Evolutionary conservation across 2,113 vertebrate genomes (phyloP).

Genomic region (Brachypodius melanocephalos): DNA sequence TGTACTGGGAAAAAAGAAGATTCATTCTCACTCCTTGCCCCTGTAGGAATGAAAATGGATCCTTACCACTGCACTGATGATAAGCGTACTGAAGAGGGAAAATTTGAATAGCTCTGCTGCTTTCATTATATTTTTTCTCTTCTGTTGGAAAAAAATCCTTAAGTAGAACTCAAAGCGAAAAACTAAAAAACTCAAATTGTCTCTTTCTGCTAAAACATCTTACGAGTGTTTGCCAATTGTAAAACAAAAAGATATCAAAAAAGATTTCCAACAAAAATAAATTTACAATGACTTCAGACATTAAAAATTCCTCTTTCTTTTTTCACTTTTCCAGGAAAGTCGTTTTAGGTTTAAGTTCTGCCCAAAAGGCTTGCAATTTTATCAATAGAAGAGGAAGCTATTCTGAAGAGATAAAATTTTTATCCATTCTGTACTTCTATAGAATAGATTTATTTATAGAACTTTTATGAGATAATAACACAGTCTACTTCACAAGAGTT

Average conservation of each 20-base stretch:
- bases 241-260: background rate
- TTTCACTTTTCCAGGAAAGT: background rate
- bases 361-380: background rate
- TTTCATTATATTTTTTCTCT: background rate
- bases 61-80: background rate
- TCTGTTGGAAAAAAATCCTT: background rate
- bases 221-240: background rate
- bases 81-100: background rate
- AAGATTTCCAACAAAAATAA: background rate
- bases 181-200: background rate
- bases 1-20: background rate
- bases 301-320: background rate
- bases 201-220: background rate
- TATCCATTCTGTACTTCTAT: background rate
- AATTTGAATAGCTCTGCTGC: background rate
- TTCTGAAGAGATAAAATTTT: conserved; percentile 1
- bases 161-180: background rate
- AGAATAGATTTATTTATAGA: background rate
- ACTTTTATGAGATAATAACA: background rate
- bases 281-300: background rate
- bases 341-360: background rate
- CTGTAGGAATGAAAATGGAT: background rate
- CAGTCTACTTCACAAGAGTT: background rate
- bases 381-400: background rate
- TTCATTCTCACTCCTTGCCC: background rate